phyloP scores from a whole-genome alignment of 2,797 vertebrate genomes.

The Crocodylus rhombifer region DNA sequence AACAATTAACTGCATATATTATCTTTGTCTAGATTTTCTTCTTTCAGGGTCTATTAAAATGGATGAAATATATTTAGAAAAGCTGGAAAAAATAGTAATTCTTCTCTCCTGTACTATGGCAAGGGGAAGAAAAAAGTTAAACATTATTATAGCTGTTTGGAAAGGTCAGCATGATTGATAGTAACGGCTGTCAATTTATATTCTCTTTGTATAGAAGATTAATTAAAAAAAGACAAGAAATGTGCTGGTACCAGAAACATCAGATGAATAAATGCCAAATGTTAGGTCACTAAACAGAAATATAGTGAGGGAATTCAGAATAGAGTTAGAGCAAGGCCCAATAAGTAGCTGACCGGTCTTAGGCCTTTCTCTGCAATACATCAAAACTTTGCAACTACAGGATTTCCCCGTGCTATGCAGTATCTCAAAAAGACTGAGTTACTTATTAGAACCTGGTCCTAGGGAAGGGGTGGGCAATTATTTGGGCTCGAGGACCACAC shows the following conservation, averaged over 20 bases:
- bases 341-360: neutral
- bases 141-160: neutral
- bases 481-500: too few relatives aligned
- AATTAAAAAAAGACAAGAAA: neutral
- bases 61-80: neutral
- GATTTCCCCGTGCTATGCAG: fast-evolving
- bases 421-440: neutral
- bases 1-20: neutral
- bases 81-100: neutral
- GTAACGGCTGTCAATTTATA: neutral
- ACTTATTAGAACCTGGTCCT: neutral
- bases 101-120: neutral
- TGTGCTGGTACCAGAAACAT: neutral
- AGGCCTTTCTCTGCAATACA: neutral
- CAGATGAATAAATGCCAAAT: neutral
- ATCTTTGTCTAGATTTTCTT: neutral
- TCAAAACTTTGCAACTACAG: neutral
- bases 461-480: too few relatives aligned
- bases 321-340: neutral
- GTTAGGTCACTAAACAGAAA: neutral
- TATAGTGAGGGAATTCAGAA: neutral
- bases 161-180: neutral
- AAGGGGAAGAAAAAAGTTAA: neutral
- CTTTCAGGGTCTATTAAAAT: neutral
- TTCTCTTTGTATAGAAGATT: neutral